A percentile compares a stretch with the other conserved stretches of the same genome.
Evolutionary conservation across 2,113 vertebrate genomes (phyloP).

Genomic region (Rhinolophus ferrumequinum): DNA sequence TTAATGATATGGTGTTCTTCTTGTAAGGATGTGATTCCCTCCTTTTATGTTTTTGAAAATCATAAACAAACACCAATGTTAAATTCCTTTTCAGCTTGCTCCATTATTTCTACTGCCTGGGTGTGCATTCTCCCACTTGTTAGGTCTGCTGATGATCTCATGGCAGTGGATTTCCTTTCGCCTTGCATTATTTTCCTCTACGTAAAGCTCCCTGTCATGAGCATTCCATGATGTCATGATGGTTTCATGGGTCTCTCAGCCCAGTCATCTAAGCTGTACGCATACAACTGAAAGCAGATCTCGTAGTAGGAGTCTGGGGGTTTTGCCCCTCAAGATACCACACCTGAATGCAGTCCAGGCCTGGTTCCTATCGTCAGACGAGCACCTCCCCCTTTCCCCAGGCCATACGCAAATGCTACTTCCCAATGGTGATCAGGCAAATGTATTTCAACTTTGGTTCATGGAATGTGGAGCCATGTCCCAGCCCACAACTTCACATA

Average conservation of each 20-base stretch:
- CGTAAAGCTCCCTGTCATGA: background rate
- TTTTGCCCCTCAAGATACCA: background rate
- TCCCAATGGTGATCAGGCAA: background rate
- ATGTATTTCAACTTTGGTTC: background rate
- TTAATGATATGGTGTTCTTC: background rate
- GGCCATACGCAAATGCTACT: background rate
- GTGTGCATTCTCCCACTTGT: background rate
- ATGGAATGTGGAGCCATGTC: background rate
- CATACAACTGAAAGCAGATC: background rate
- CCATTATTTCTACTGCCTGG: background rate
- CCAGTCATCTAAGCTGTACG: background rate
- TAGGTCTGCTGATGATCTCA: background rate
- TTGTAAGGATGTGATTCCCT: background rate
- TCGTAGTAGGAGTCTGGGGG: background rate
- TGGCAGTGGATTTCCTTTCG: background rate
- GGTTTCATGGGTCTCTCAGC: background rate
- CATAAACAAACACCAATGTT: background rate
- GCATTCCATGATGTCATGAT: background rate
- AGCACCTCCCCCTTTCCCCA: background rate
- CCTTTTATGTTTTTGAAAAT: conserved; percentile 41
- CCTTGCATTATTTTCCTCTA: background rate
- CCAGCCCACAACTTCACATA: background rate
- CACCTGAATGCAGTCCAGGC: background rate
- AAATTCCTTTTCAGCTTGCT: background rate
- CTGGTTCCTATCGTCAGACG: background rate